phyloP scores from a whole-genome alignment of 2,888 invertebrate genomes.

The Ethmia dodecea region DNA sequence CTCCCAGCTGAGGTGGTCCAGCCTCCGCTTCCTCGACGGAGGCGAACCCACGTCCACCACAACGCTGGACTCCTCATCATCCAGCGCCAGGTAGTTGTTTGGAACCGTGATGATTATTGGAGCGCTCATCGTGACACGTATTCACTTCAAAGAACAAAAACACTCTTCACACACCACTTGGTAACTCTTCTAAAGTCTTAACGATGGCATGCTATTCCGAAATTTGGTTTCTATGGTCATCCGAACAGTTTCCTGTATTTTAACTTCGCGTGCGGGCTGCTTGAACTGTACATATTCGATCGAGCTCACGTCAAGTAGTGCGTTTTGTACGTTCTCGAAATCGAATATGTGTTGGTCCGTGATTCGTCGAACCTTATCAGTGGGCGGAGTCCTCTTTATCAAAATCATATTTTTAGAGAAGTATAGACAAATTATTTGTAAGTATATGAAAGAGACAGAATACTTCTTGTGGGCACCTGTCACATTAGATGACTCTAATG shows the following conservation, averaged over 20 bases:
- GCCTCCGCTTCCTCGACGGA: slow-evolving; percentile 80
- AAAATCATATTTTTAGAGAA: slow-evolving; percentile 21
- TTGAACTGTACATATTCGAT: slow-evolving; percentile 58
- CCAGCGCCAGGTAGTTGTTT: slow-evolving; percentile 62
- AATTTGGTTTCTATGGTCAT: slow-evolving; percentile 27
- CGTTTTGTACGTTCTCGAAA: slow-evolving; percentile 37
- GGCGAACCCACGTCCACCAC: slow-evolving; percentile 46
- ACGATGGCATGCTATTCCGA: slow-evolving; percentile 46
- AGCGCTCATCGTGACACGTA: slow-evolving; percentile 52
- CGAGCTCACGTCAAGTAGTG: slow-evolving; percentile 30
- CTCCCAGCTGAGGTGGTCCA: slow-evolving; percentile 91
- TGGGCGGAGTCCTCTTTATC: slow-evolving; percentile 29
- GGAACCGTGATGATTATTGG: slow-evolving; percentile 73
- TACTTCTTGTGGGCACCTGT: background rate
- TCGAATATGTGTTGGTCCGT: slow-evolving; percentile 50
- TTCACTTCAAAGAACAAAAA: slow-evolving; percentile 26
- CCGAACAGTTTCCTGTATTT: slow-evolving; percentile 46
- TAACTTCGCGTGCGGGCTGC: slow-evolving; percentile 38
- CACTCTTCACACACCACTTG: slow-evolving; percentile 36
- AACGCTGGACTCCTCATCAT: slow-evolving; percentile 48
- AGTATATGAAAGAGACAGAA: slow-evolving; percentile 19
- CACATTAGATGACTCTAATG: no score
- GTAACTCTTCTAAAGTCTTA: slow-evolving; percentile 30
- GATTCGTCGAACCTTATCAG: slow-evolving; percentile 43
- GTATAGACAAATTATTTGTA: slow-evolving; percentile 21